Base-by-base conservation (phyloP, 1,140 invertebrate genomes). In the Drosophila yakuba region DNA sequence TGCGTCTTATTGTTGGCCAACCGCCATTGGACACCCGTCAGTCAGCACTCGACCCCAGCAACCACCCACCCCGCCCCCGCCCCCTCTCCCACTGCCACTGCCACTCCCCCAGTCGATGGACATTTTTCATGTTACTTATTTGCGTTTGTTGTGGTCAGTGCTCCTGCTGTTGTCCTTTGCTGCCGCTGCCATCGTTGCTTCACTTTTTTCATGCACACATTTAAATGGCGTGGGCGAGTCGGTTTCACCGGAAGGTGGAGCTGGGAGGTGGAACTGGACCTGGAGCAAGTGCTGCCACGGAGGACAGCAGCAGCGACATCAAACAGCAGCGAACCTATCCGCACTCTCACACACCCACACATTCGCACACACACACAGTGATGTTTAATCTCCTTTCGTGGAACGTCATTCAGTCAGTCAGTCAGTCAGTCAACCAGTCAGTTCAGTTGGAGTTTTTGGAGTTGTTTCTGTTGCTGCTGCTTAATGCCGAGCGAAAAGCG, bases 361-460 rank as follows among this genome's bases (percentile, higher is more conserved):
- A 20, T 17, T 17, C 3, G 20, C 1, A 3, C 36, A 14, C 36
- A 38, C 54, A 48, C 63, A 56, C 81, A 54, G 71, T 89, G 83
- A 88, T 69, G 83, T 88, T 88, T 69, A 88, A 86, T 83, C 83
- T 75, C 67, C 52, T 83, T 83, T 83, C 66, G 72, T 60, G 76
- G 52, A 76, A 56, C 67, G 66, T 62, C 59, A 69, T 55, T 41
- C 55, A 63, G 56, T 72, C 28, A 32, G 28, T 28, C 28, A 28
- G 28, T 8, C 32, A 32, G 32, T 10, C 32, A 32, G 32, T 3
- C 32, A 10, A 7, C 2, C 32, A 32, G 32, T 0, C 32, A 69
- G 61, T 44, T 44, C 55, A 63, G 56, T 72, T 60, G 32, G 43
- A 63, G 38, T 50, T 58, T 38, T 44, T 44, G 55, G 28, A 4